These are phyloP conservation scores for Globicephala melas DNA, from an alignment of 2,113 vertebrate species.

Conservation along the genomic window DNA sequence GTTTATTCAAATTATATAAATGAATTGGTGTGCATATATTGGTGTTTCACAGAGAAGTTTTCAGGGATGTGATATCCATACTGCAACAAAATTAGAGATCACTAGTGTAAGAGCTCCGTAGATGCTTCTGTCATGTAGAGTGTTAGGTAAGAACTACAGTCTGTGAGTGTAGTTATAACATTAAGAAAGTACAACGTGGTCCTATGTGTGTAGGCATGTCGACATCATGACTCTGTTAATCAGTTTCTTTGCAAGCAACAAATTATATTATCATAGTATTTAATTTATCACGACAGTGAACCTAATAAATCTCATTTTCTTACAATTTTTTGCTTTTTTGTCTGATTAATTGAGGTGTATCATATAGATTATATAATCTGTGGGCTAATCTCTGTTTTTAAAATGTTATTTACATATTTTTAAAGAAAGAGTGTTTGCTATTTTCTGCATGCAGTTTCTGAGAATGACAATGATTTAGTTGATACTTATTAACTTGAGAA, in stretches of 20 bases:
- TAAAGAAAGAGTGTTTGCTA: not conserved
- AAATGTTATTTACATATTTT: not conserved
- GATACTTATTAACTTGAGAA: not conserved
- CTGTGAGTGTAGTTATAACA: not conserved
- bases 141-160: not conserved
- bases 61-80: no score
- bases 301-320: not conserved
- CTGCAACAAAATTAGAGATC: not conserved
- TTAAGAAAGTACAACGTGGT: not conserved
- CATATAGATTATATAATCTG: not conserved
- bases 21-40: no score
- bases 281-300: no score
- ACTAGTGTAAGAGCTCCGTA: not conserved
- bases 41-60: no score
- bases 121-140: not conserved
- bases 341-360: not conserved
- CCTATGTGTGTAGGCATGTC: no score
- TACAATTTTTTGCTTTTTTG: not conserved
- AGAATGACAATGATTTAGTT: not conserved
- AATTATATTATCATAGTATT: not conserved
- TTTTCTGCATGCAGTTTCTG: not conserved
- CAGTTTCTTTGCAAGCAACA: not conserved
- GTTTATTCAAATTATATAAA: no score
- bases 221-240: no score
- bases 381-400: not conserved